Percentiles rank a stretch among this genome's conserved stretches.
These are phyloP conservation scores for Clarias magur DNA, from an alignment of 2,113 vertebrate genomes.

Conservation along the genomic window DNA sequence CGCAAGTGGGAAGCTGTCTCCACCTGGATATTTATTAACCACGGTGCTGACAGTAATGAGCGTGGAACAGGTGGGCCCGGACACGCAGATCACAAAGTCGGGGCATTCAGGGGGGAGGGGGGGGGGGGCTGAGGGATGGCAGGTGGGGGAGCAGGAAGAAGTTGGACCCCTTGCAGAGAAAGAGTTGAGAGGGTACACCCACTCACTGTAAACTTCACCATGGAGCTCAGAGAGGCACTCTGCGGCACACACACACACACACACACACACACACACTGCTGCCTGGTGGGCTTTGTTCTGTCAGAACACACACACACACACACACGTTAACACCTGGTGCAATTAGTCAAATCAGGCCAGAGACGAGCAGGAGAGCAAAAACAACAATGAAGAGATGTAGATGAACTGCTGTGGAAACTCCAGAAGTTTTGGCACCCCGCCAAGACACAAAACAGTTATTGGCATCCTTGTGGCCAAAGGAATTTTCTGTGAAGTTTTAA, in stretches of 20 bases:
- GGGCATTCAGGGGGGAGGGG: slow-evolving; percentile 67
- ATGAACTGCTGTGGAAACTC: not conserved
- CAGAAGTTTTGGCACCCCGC: slow-evolving; percentile 4
- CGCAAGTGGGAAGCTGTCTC: slow-evolving; percentile 69
- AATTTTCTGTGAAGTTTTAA: not conserved
- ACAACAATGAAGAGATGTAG: slow-evolving; percentile 35
- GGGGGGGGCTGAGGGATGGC: slow-evolving; percentile 47
- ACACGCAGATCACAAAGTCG: slow-evolving; percentile 76
- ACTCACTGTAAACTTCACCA: slow-evolving; percentile 35
- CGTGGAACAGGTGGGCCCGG: slow-evolving; percentile 77
- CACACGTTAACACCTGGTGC: slow-evolving; percentile 55
- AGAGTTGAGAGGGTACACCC: slow-evolving; percentile 35
- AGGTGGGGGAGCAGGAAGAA: slow-evolving; percentile 40
- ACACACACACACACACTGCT: slow-evolving; percentile 30
- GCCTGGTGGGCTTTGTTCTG: slow-evolving; percentile 45
- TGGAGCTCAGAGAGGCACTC: slow-evolving; percentile 38
- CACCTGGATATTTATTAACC: slow-evolving; percentile 82
- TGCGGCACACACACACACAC: slow-evolving; percentile 32
- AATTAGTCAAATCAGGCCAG: slow-evolving; percentile 47
- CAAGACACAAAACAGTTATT: not conserved
- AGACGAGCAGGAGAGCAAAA: slow-evolving; percentile 32
- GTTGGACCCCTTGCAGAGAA: slow-evolving; percentile 45
- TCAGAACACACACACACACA: slow-evolving; percentile 37
- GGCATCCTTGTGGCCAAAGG: not conserved
- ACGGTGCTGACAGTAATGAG: slow-evolving; percentile 78